A percentile compares a stretch with the other conserved stretches of the same genome.
Evolutionary conservation across 1,140 invertebrate species (phyloP).

Genomic region (Bombus cullumanus): DNA sequence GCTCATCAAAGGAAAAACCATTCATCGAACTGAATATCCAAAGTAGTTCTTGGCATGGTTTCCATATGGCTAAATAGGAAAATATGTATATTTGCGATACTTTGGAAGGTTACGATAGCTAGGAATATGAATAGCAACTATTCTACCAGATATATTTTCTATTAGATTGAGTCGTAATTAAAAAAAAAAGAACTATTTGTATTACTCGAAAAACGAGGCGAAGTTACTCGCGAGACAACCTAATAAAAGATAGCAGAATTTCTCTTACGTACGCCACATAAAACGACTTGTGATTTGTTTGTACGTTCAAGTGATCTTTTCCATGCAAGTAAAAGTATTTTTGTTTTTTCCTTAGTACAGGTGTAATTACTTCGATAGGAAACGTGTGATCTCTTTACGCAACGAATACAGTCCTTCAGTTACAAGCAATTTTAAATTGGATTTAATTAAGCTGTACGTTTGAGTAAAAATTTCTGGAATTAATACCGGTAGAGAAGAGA

Average conservation of each 20-base stretch:
- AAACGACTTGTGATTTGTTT: neutral
- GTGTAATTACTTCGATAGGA: neutral
- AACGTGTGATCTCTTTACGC: neutral
- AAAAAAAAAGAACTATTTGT: too few species aligned
- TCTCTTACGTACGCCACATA: neutral
- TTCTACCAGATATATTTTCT: too few species aligned
- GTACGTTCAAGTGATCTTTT: neutral
- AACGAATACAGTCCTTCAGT: neutral
- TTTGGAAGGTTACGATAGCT: neutral
- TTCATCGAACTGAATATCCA: slow-evolving; percentile 9
- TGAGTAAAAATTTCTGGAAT: slow-evolving; percentile 25
- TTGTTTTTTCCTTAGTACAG: neutral
- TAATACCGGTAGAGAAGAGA: neutral
- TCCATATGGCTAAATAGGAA: too few species aligned
- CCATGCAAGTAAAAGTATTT: neutral
- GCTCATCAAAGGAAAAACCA: slow-evolving; percentile 42
- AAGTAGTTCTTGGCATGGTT: slow-evolving; percentile 15
- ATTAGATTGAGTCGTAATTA: too few species aligned
- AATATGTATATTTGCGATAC: neutral
- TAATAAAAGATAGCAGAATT: neutral
- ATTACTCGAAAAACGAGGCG: too few species aligned
- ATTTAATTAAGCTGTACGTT: slow-evolving; percentile 27
- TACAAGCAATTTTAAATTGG: slow-evolving; percentile 1
- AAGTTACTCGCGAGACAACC: too few species aligned
- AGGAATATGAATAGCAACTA: too few species aligned